phyloP scores from a whole-genome alignment of 2,888 invertebrate genomes.

The Brenthis hecate region DNA sequence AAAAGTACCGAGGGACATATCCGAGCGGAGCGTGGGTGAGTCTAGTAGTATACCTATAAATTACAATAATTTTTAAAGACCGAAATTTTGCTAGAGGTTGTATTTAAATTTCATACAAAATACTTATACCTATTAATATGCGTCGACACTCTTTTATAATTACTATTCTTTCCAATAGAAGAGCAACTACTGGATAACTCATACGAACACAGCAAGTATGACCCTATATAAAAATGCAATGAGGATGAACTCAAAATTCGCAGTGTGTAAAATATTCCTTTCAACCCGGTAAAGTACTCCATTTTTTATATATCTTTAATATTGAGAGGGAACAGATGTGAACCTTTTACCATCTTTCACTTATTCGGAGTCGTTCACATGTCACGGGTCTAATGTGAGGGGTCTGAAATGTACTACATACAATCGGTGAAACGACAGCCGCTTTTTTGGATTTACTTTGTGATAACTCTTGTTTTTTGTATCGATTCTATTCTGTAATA shows the following conservation, averaged over 20 bases:
- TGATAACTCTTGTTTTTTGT: no score
- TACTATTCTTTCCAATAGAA: no score
- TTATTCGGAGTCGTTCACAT: slow-evolving; percentile 52
- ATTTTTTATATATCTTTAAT: slow-evolving; percentile 68
- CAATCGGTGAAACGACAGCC: slow-evolving; percentile 51
- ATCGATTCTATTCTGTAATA: no score
- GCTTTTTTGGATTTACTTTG: slow-evolving; percentile 44
- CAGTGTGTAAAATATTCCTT: slow-evolving; percentile 27
- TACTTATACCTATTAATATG: no score
- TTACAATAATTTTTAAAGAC: no score
- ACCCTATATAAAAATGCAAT: not conserved
- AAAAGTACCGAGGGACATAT: no score
- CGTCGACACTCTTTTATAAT: no score
- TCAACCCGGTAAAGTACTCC: slow-evolving; percentile 29
- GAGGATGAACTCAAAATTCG: slow-evolving; percentile 20
- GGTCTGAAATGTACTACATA: slow-evolving; percentile 50
- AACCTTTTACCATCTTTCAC: slow-evolving; percentile 63
- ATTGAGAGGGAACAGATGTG: slow-evolving; percentile 72
- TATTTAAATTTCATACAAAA: no score
- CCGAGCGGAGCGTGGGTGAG: no score
- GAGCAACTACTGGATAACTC: no score
- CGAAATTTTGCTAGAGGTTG: no score
- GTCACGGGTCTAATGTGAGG: slow-evolving; percentile 56
- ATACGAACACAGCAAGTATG: not conserved
- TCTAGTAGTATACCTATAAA: no score